Evolutionary conservation across 2,888 invertebrate species (phyloP).

Genomic region (Drosophila pseudotalamancana): DNA sequence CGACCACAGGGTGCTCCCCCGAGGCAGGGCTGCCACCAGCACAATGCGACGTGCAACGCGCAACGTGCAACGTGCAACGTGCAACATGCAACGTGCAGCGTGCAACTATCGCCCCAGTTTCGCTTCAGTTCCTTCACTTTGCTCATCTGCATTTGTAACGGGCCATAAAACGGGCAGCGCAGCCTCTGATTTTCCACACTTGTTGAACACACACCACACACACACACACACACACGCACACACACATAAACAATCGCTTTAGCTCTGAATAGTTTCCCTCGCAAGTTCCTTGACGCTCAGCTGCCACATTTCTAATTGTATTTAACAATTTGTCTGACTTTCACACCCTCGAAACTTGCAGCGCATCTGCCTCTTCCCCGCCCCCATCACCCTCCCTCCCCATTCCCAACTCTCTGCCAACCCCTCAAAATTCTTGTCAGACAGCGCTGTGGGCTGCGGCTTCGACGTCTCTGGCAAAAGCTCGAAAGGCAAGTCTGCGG

Average conservation of each 20-base stretch:
- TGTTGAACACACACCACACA: constrained; percentile 28
- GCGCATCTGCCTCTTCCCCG: not conserved
- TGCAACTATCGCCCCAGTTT: constrained; percentile 33
- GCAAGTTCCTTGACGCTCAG: constrained; percentile 2
- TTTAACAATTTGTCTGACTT: constrained; percentile 6
- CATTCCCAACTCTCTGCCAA: constrained; percentile 17
- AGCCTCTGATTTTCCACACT: constrained; percentile 34
- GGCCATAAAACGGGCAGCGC: constrained; percentile 1
- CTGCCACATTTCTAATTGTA: constrained; percentile 28
- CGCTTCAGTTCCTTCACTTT: constrained; percentile 30
- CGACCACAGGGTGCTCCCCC: constrained; percentile 23
- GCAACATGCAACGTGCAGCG: constrained; percentile 7
- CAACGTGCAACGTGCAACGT: not conserved
- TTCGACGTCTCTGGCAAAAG: not conserved
- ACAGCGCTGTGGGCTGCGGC: constrained; percentile 32
- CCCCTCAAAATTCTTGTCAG: constrained; percentile 48
- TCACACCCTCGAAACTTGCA: not conserved
- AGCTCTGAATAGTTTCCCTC: constrained; percentile 1
- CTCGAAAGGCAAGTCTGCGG: not conserved
- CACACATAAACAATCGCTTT: constrained; percentile 2
- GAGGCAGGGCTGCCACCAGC: constrained; percentile 1
- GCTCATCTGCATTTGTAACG: constrained; percentile 35
- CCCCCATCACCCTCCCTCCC: not conserved
- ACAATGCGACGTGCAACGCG: constrained; percentile 11
- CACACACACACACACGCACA: not conserved